Conservation (phyloP, 2,797 vertebrate species). For the Enteromius viviparus region DNA sequence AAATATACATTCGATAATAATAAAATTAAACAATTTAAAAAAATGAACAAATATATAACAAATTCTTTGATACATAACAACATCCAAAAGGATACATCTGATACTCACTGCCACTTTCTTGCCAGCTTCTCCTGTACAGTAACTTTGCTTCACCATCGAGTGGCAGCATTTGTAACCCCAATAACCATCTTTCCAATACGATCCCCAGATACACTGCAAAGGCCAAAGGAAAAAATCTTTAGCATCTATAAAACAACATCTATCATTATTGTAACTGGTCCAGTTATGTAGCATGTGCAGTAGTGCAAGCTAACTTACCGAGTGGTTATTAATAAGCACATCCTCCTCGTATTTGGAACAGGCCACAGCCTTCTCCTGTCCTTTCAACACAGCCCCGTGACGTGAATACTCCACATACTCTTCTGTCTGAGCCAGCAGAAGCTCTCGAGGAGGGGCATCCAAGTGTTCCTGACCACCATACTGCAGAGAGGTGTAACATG, state of each 20-base stretch:
- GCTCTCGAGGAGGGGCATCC: slow-evolving; percentile 88
- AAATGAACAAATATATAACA: neutral
- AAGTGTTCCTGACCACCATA: slow-evolving; percentile 96
- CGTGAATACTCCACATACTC: slow-evolving; percentile 98
- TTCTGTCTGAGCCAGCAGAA: slow-evolving; percentile 95
- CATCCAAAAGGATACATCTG: neutral
- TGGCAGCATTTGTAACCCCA: slow-evolving; percentile 98
- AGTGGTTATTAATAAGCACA: slow-evolving; percentile 92
- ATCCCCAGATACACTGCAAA: slow-evolving; percentile 94
- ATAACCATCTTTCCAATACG: slow-evolving; percentile 92
- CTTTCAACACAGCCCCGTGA: slow-evolving; percentile 95
- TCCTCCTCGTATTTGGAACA: slow-evolving; percentile 98
- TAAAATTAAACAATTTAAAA: neutral
- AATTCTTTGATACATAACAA: neutral
- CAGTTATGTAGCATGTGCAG: neutral
- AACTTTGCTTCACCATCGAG: slow-evolving; percentile 96
- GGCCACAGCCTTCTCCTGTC: slow-evolving; percentile 92
- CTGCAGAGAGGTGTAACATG: slow-evolving; percentile 67
- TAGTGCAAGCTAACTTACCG: slow-evolving; percentile 68
- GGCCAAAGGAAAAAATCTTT: neutral
- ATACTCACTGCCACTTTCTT: slow-evolving; percentile 83
- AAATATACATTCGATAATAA: neutral
- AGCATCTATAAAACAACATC: neutral
- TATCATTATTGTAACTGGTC: neutral
- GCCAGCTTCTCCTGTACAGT: slow-evolving; percentile 93